These are phyloP conservation scores for Drosophila kohkoa DNA, from an alignment of 1,140 invertebrate genomes.

Conservation along the genomic window DNA sequence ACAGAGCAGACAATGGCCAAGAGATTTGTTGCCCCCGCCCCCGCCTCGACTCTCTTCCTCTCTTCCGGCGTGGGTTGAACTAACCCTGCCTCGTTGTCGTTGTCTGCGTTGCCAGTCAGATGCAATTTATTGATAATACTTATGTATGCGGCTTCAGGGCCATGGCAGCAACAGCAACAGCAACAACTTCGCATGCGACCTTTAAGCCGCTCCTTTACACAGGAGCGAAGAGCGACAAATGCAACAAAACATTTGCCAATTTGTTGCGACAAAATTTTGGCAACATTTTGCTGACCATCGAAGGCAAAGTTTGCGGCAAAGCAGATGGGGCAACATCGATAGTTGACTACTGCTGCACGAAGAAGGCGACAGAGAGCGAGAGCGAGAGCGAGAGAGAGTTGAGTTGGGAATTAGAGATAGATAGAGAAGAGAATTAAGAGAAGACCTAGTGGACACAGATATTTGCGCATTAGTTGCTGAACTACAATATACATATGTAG, in stretches of 20 bases:
- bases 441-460: too few relatives aligned
- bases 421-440: too few relatives aligned
- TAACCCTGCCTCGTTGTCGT: conserved; percentile 31
- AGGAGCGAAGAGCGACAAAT: conserved; percentile 18
- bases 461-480: too few relatives aligned
- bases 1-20: conserved; percentile 6
- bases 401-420: neutral
- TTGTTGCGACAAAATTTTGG: conserved; percentile 46
- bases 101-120: conserved; percentile 69
- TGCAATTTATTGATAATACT: conserved; percentile 81
- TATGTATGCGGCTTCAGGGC: conserved; percentile 35
- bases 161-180: conserved; percentile 12
- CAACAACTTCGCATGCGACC: conserved; percentile 56
- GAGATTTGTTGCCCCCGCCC: neutral
- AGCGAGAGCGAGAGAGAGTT: neutral
- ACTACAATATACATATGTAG: too few relatives aligned
- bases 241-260: conserved; percentile 43
- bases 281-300: conserved; percentile 44
- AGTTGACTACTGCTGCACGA: neutral
- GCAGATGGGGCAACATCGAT: neutral
- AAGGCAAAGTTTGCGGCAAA: neutral
- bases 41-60: neutral
- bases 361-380: neutral
- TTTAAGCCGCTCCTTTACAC: conserved; percentile 51
- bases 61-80: neutral